Evolutionary conservation across 53 echinoderm and acorn worm species (phyloP), one percentile per base, ranked within the genome.

Genomic region (Henricia sp.): DNA sequence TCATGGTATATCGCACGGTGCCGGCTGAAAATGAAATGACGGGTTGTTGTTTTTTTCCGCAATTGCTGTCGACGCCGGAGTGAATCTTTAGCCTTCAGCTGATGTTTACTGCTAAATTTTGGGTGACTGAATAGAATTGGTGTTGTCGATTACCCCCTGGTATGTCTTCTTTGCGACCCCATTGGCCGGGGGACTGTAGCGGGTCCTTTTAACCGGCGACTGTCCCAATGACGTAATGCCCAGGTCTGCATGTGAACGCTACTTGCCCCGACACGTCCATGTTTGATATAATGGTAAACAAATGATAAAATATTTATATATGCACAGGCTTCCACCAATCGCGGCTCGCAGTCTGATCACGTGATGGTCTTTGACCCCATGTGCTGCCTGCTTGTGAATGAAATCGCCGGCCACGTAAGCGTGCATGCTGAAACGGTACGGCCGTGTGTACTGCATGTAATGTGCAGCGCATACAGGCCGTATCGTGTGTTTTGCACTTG

Each of bases 231-330:
- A 92, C 95, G 95, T 88, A 92, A 92, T 92, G 87, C 89, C 89
- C 92, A 92, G 92, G 89, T 73, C 84, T 86, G 87, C 90, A 87
- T 67, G 74, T 82, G 87, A 83, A 86, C 89, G 89, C 89, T 83
- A 86, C 92, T 94, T 91, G 90, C 94, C 93, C 86, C 83, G 87
- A 95, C 95, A 95, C 90, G 95, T 95, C 86, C 93, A 83, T 90
- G 76, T 92, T 92, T 85, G 83, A 92, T 89, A 70, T 78, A 71
- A 84, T 89, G 88, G 92, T 84, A 83, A 89, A 84, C 77, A 56
- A 71, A 92, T 89, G 70, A 85, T 92, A 89, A 88, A 76, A 59
- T 92, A 88, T 92, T 76, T 84, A 88, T 84, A 78, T 88, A 90
- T 90, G 62, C 71, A 80, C 69, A 38, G 35, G 41, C 63, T 29